A percentile compares a stretch with the other conserved stretches of the same genome.
Evolutionary conservation across 2,888 invertebrate genomes (phyloP).

Genomic region (Sinodicranocentrus sp.): DNA sequence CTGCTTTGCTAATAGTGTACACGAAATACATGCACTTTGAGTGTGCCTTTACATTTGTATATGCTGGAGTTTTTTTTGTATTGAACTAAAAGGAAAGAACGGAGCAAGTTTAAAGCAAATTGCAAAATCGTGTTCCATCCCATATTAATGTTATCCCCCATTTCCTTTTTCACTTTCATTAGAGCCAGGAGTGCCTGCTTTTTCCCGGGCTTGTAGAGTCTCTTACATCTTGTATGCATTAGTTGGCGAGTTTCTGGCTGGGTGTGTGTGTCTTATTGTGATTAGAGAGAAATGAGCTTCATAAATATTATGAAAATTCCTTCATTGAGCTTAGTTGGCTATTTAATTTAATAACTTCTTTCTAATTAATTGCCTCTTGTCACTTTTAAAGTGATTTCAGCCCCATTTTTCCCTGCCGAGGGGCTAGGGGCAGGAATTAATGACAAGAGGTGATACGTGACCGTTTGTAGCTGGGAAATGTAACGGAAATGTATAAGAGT

Average conservation of each 20-base stretch:
- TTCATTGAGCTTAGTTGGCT: slow-evolving; percentile 42
- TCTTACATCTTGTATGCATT: no score
- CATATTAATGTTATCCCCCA: slow-evolving; percentile 49
- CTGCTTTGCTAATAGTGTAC: slow-evolving; percentile 13
- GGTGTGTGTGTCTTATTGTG: not conserved
- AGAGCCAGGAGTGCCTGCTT: not conserved
- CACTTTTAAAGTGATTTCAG: slow-evolving; percentile 63
- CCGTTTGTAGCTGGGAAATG: no score
- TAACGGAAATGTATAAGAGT: no score
- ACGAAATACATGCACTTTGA: not conserved
- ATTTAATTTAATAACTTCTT: slow-evolving; percentile 66
- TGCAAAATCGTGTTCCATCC: slow-evolving; percentile 64
- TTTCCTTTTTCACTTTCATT: slow-evolving; percentile 57
- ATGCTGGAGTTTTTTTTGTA: slow-evolving; percentile 12
- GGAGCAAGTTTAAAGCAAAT: slow-evolving; percentile 47
- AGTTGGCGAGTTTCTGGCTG: no score
- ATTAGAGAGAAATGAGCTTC: slow-evolving; percentile 35
- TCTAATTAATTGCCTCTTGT: slow-evolving; percentile 63
- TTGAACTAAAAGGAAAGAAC: slow-evolving; percentile 34
- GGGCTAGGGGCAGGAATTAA: slow-evolving; percentile 25
- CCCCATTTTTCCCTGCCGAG: slow-evolving; percentile 27
- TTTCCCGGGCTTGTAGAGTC: slow-evolving; percentile 13
- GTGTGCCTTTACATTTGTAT: not conserved
- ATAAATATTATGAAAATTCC: slow-evolving; percentile 62
- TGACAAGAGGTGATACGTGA: slow-evolving; percentile 53